Evolutionary conservation across 2,113 vertebrate species (phyloP), one percentile per base, ranked within the genome.

Genomic region (Rhabdomys dilectus): DNA sequence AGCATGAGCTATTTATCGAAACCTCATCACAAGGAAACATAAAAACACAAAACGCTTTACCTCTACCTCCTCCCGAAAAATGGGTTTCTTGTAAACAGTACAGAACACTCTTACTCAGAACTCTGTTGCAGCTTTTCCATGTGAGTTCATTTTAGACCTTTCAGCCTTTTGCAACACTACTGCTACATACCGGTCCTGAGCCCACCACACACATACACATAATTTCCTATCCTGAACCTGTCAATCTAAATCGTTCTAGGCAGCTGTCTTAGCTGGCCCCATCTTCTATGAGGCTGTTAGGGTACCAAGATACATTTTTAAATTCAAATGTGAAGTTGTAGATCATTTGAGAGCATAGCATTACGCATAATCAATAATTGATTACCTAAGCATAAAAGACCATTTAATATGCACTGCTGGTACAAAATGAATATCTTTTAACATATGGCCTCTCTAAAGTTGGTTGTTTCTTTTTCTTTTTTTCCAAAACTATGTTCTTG

Each of bases 301-400:
- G 45, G n/a, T 82, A 15, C 58, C 73, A 88, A 90, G 87, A 95
- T 48, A 88, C 4, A 62, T 16, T 64, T 82, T 82, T 92, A 64
- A 85, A 88, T 88, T 94, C 22, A 82, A 96, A 88, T 60, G 77
- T 92, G 64, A 51, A 70, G 5, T 42, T 93, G 87, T 58, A 70
- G 19, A 64, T 92, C 7, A 64, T 62, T 85, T 95, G 56, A 85
- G 87, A 93, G n/a, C 36, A 1, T 7, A 81, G 45, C 31, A 78
- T 81, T 81, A 91, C 24, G 86, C 45, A 31, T 62, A 60, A 95
- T 58, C 19, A 68, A 84, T 26, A 88, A 91, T 22, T 93, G 92
- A 68, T 60, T 68, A 64, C 51, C 91, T 51, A 48, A 6, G 45
- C 36, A 88, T 70, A 56, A 91, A 87, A 90, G 29, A 48, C 24